Base-by-base conservation (phyloP, 2,113 vertebrate genomes). In the Python bivittatus region DNA sequence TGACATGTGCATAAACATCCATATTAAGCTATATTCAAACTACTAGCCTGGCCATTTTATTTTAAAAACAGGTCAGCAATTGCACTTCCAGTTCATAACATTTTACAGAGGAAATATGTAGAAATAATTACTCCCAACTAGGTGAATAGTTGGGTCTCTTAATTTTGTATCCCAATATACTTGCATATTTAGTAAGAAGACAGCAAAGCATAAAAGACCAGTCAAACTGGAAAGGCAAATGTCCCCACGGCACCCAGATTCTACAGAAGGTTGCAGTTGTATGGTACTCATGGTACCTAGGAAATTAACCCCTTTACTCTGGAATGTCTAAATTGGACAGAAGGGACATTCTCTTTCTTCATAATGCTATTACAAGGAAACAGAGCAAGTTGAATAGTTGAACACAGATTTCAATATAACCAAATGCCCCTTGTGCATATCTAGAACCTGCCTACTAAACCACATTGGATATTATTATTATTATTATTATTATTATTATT, bases 21-120 rank as follows among this genome's bases (percentile, higher is more conserved):
- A 86, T 22, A 93, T 64, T 90, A 89, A 91, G 57, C 0, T 2
- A 0, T 6, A 3, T 8, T 86, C 84, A 64, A 53, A 91, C 48
- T 0, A 61, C 1, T 64, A 52, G 25, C 0, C 0, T 4, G 17
- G 1, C 15, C 79, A 42, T 2, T 5, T 42, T 20, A 5, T 48
- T 85, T 53, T 17, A 17, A 72, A 88, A 0, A 1, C 15, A 42
- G 79, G 79, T 89, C 88, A 91, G n/a, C 52, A 84, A 22, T 27
- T 44, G 6, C 57, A 10, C n/a, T 93, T 57, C 23, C 23, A 7
- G 12, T 79, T n/a, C 6, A 1, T 4, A 20, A 90, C 2, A 0
- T 29, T 7, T 0, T 0, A 23, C 0, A 54, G 86, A 27, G 83
- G n/a, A 25, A 17, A 4, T 58, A 0, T 10, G 9, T 3, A 61